These are phyloP conservation scores for Oreocharis arfaki DNA, from an alignment of 2,113 vertebrate genomes.

Conservation along the genomic window DNA sequence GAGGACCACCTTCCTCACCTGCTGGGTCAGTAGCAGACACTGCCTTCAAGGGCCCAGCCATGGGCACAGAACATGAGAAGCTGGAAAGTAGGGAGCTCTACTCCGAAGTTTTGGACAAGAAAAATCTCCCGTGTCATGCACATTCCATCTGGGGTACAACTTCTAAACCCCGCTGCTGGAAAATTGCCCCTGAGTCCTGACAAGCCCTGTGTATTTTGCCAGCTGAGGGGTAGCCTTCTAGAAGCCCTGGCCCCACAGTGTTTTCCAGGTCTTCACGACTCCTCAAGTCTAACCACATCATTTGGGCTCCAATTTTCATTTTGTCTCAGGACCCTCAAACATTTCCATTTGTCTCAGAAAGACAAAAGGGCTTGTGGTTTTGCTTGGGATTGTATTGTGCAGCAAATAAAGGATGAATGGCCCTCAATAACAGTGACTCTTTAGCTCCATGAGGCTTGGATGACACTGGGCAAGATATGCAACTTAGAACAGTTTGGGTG, in stretches of 20 bases:
- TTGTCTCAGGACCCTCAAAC: background rate
- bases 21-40: background rate
- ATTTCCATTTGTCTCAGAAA: background rate
- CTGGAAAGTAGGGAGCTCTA: accelerated
- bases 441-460: background rate
- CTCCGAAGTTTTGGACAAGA: background rate
- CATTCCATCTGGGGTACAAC: accelerated
- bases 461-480: background rate
- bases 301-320: accelerated
- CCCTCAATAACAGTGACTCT: background rate
- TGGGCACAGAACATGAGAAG: background rate
- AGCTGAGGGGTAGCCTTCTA: background rate
- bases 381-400: background rate
- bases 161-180: background rate
- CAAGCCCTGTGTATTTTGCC: background rate
- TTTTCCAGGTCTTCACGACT: accelerated
- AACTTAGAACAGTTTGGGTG: background rate
- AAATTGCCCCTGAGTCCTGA: background rate
- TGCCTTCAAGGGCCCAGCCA: background rate
- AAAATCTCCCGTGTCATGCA: background rate
- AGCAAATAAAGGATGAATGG: background rate
- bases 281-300: background rate
- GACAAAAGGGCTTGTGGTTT: background rate
- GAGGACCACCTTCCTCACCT: background rate
- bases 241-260: background rate